Percentiles rank a stretch among this genome's conserved stretches.
These are phyloP conservation scores for Pyrocephalus nanus DNA, from an alignment of 2,797 vertebrate species.

Conservation along the genomic window DNA sequence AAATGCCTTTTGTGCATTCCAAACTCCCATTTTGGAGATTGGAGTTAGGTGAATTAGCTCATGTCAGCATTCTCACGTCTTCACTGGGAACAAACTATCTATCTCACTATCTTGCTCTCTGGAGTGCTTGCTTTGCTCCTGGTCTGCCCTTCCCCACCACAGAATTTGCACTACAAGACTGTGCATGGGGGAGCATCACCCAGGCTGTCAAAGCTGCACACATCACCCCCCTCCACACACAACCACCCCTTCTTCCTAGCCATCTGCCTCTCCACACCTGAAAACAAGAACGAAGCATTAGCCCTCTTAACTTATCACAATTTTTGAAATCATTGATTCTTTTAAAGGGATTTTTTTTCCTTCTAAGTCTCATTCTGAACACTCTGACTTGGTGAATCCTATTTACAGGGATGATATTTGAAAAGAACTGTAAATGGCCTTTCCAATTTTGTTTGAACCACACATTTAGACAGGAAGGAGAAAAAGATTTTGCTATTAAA, in stretches of 20 bases:
- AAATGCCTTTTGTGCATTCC: neutral
- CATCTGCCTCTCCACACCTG: neutral
- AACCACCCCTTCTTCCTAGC: neutral
- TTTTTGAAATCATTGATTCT: neutral
- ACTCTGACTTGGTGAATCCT: neutral
- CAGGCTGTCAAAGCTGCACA: neutral
- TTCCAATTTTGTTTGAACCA: conserved; percentile 22
- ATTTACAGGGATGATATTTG: neutral
- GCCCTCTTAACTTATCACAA: neutral
- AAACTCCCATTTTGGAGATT: neutral
- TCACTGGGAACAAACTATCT: neutral
- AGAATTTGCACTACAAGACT: neutral
- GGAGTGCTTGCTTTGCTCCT: neutral
- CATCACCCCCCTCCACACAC: neutral
- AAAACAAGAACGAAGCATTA: neutral
- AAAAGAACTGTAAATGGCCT: neutral
- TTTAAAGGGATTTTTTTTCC: neutral
- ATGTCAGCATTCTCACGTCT: neutral
- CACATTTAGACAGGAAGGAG: neutral
- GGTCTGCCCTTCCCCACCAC: neutral
- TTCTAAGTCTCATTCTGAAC: neutral
- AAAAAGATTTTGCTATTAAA: conserved; percentile 1
- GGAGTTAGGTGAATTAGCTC: neutral
- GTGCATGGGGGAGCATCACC: neutral
- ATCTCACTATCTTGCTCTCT: neutral